phyloP scores from a whole-genome alignment of 2,113 vertebrate species.

The Leucopsar rothschildi region DNA sequence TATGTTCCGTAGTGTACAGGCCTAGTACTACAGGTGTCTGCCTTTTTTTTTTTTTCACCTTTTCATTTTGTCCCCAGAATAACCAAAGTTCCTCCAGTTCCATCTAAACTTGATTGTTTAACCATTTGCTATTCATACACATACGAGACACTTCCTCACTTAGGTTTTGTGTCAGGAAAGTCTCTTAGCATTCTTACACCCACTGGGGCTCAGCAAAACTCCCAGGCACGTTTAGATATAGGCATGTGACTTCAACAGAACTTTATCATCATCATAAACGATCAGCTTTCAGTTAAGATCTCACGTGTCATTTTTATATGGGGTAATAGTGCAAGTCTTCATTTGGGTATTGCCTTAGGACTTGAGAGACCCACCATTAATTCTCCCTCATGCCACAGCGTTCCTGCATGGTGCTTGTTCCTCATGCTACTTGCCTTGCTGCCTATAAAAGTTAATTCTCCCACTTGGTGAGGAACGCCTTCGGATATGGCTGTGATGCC shows the following conservation, averaged over 20 bases:
- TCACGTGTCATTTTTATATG: fast-evolving
- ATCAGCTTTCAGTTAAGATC: background rate
- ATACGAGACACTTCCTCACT: background rate
- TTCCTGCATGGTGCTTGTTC: background rate
- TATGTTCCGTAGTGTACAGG: background rate
- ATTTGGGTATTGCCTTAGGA: background rate
- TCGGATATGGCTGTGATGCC: fast-evolving
- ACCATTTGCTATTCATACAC: background rate
- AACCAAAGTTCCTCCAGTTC: background rate
- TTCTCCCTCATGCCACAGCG: background rate
- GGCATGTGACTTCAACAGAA: background rate
- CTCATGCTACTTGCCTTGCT: background rate
- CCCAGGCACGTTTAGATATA: background rate
- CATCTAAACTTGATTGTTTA: background rate
- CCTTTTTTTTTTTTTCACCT: background rate
- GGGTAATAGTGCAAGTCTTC: background rate
- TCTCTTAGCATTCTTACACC: background rate
- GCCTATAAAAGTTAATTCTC: background rate
- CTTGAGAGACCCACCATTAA: background rate
- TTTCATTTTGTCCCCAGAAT: background rate
- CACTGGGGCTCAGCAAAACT: background rate
- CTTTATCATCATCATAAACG: background rate
- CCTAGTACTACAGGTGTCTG: background rate
- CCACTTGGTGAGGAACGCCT: fast-evolving
- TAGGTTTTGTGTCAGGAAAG: background rate